A percentile compares a stretch with the other conserved stretches of the same genome.
Evolutionary conservation across 2,888 invertebrate species (phyloP).

Genomic region (Muschampia plurimacula): DNA sequence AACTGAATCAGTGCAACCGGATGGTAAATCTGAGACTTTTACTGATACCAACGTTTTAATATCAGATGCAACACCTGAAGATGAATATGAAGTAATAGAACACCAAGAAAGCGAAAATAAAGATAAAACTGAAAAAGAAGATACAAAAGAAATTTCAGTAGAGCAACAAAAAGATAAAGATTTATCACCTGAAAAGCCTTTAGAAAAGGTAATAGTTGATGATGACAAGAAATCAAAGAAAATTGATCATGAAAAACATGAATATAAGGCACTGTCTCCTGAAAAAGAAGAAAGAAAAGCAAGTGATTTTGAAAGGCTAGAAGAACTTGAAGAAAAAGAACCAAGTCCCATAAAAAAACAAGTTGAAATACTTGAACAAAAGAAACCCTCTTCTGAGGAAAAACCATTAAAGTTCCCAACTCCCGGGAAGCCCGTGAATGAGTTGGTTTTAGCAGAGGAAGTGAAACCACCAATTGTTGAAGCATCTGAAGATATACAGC

Average conservation of each 20-base stretch:
- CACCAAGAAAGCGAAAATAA: neutral
- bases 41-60: conserved; percentile 3
- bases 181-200: conserved; percentile 2
- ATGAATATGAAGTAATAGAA: conserved; percentile 16
- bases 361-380: no score
- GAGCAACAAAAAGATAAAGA: neutral
- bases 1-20: conserved; percentile 17
- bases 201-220: neutral
- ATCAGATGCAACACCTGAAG: conserved; percentile 3
- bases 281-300: neutral
- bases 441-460: no score
- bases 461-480: no score
- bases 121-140: neutral
- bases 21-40: conserved; percentile 11
- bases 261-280: neutral
- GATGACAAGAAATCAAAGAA: neutral
- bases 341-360: no score
- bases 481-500: no score
- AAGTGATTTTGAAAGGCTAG: neutral
- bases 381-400: no score
- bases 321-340: neutral
- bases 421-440: no score
- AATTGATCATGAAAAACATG: neutral
- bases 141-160: neutral
- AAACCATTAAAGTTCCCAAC: no score